A percentile compares a stretch with the other conserved stretches of the same genome.
Conservation (phyloP, 1,140 invertebrate species). For the Conus betulinus region DNA sequence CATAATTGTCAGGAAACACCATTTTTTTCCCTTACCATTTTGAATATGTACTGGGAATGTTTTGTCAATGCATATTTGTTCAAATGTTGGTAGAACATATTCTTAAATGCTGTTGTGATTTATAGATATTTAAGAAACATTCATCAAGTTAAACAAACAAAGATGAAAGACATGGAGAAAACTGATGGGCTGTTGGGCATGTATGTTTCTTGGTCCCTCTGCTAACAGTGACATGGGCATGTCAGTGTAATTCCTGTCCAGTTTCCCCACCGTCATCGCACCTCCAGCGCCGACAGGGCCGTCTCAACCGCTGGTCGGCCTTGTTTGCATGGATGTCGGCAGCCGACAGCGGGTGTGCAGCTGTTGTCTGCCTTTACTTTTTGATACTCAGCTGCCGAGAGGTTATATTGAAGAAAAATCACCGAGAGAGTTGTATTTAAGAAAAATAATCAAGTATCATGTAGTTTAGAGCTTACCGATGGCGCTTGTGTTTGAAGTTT, state of each 20-base stretch:
- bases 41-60: too few species aligned
- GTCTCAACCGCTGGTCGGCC: too few species aligned
- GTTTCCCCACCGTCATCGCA: not conserved
- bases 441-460: not conserved
- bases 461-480: not conserved
- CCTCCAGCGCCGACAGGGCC: not conserved
- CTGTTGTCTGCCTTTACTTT: not conserved
- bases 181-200: not conserved
- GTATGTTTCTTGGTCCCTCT: constrained; percentile 54
- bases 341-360: too few species aligned
- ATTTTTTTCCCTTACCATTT: too few species aligned
- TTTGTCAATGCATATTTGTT: too few species aligned
- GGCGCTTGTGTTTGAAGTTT: not conserved
- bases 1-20: too few species aligned
- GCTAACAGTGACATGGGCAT: constrained; percentile 58
- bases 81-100: too few species aligned
- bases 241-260: constrained; percentile 48
- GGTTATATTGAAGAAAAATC: not conserved
- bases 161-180: not conserved
- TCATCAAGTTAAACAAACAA: too few species aligned
- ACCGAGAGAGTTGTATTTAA: not conserved
- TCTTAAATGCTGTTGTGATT: too few species aligned
- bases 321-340: too few species aligned
- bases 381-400: not conserved
- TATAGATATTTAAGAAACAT: too few species aligned